phyloP scores from a whole-genome alignment of 2,888 invertebrate genomes.

The Dioctria linearis region DNA sequence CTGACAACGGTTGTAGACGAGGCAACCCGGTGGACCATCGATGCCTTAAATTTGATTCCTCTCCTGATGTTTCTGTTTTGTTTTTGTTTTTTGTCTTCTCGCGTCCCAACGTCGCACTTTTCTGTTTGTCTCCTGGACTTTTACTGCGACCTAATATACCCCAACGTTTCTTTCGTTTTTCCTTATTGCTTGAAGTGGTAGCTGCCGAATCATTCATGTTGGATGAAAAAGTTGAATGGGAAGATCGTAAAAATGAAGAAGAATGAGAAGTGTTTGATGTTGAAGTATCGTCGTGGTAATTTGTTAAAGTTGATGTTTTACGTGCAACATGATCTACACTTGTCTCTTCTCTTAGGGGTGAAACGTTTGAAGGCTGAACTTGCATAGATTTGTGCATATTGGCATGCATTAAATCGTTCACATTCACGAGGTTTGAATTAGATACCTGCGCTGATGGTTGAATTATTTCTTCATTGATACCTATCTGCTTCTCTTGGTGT shows the following conservation, averaged over 20 bases:
- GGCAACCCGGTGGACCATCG: conserved; percentile 83
- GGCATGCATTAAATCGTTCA: conserved; percentile 12
- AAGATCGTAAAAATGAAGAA: conserved; percentile 68
- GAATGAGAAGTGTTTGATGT: conserved; percentile 57
- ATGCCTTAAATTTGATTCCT: conserved; percentile 73
- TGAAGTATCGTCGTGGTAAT: conserved; percentile 59
- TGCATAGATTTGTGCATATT: conserved; percentile 10
- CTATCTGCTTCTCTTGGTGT: conserved; percentile 65
- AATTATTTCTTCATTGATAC: conserved; percentile 6
- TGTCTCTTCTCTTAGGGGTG: background rate
- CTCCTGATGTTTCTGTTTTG: conserved; percentile 63
- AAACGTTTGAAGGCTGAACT: background rate
- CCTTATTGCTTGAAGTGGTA: conserved; percentile 69
- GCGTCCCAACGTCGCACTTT: conserved; percentile 80
- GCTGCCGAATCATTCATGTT: conserved; percentile 64
- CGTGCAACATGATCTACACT: conserved; percentile 3
- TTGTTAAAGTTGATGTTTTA: conserved; percentile 13
- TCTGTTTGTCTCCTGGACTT: conserved; percentile 73
- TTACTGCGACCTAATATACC: conserved; percentile 78
- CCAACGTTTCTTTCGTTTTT: conserved; percentile 79
- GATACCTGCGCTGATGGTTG: conserved; percentile 5
- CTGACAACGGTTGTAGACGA: conserved; percentile 80
- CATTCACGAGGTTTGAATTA: background rate
- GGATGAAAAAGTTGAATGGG: conserved; percentile 62
- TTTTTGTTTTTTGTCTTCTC: conserved; percentile 73